Evolutionary conservation across 2,888 invertebrate genomes (phyloP).

Genomic region (Drosophila barbarae): DNA sequence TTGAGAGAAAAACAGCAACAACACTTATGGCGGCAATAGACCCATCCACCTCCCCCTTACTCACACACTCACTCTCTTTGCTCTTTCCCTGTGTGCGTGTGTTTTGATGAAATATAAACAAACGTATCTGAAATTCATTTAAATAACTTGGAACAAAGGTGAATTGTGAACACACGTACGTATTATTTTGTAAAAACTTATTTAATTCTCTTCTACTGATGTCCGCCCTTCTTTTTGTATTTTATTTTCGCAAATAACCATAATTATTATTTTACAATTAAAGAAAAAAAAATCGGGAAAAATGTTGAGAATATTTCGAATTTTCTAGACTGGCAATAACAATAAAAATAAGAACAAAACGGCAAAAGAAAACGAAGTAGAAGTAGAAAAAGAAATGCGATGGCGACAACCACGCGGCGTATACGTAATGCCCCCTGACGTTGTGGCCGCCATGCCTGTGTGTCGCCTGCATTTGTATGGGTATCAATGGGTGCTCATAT

Average conservation of each 20-base stretch:
- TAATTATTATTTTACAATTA: neutral
- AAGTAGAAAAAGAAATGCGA: conserved; percentile 26
- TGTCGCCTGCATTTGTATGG: conserved; percentile 3
- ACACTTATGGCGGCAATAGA: conserved; percentile 44
- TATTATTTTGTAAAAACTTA: neutral
- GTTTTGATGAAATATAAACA: conserved; percentile 63
- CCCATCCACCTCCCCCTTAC: conserved; percentile 27
- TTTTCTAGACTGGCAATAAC: conserved; percentile 48
- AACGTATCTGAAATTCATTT: conserved; percentile 47
- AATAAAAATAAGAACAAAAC: conserved; percentile 3
- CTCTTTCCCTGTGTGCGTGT: neutral
- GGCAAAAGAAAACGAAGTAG: conserved; percentile 15
- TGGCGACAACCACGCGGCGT: conserved; percentile 69
- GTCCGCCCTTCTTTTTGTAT: neutral
- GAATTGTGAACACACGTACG: neutral
- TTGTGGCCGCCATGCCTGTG: conserved; percentile 31
- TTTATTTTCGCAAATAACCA: neutral
- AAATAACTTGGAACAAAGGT: conserved; percentile 9
- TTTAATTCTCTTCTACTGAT: neutral
- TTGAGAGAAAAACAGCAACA: conserved; percentile 54
- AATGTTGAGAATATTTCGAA: conserved; percentile 27
- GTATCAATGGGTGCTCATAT: conserved; percentile 14
- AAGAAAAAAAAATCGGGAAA: neutral
- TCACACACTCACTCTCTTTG: neutral
- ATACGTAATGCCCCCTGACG: conserved; percentile 61